Evolutionary conservation across 2,888 invertebrate species (phyloP), one percentile per base, ranked within the genome.

Genomic region (Megaustenia siamemsis): DNA sequence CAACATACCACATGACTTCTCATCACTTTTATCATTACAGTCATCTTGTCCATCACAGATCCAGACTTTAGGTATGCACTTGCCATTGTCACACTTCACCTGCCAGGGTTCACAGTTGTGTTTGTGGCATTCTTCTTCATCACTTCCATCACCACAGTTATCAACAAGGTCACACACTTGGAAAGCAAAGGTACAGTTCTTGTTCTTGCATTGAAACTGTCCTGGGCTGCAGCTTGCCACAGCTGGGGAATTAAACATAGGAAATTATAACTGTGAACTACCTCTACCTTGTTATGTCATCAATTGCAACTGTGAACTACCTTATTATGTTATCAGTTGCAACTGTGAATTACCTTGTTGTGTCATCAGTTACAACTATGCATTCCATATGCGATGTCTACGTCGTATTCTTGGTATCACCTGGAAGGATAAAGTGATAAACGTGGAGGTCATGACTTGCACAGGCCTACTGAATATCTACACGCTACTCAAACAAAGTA

Each of bases 41-140:
- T 94, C 93, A 85, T 92, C 89, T 15, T 90, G 91, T 0, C 90
- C 89, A 79, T 94, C 93, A 90, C 93, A 93, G 60, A 89, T 85
- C 93, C 93, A 93, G 24, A 81, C 89, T 45, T 88, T 87, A 1
- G 92, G 90, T 24, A 93, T 91, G 87, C 93, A 93, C 86, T 91
- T 97, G 82, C 97, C 96, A 94, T 99, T 99, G 60, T 96, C 96
- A 93, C 99, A 99, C 0, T 98, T 98, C 92, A 98, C 99, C 94
- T 98, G 98, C 93, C 93, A 93, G 5, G 90, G 71, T 68, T 92
- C 91, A 87, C 93, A 93, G 40, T 86, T 83, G 18, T 89, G 87
- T 15, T 88, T 87, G 24, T 89, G 90, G 87, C 93, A 93, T 60
- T 89, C 88, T 28, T 89, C 87, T 86, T 93, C 95, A 86, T 95